Percentiles rank a stretch among this genome's conserved stretches.
Conservation (phyloP, 2,888 invertebrate genomes). For the Watsonalla cultraria region DNA sequence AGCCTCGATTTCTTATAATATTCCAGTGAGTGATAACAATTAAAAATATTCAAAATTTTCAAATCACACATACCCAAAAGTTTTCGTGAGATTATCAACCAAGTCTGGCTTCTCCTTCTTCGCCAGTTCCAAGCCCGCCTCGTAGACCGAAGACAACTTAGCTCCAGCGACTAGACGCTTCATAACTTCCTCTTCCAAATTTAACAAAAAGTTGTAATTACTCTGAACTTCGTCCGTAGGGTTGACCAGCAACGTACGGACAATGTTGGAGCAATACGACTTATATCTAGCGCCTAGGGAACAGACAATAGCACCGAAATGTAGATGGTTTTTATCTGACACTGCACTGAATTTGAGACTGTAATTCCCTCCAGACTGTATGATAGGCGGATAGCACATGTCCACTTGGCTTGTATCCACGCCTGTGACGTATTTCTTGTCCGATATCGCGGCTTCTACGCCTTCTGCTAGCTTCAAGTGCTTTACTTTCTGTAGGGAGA, state of each 20-base stretch:
- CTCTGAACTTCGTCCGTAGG: conserved; percentile 88
- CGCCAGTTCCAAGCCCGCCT: conserved; percentile 87
- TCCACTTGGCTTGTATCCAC: conserved; percentile 94
- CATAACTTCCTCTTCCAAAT: conserved; percentile 93
- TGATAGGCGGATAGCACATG: conserved; percentile 99
- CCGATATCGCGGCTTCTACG: conserved; percentile 94
- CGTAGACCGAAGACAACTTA: conserved; percentile 92
- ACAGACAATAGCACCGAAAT: conserved; percentile 97
- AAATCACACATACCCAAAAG: conserved; percentile 83
- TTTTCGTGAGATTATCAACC: conserved; percentile 94
- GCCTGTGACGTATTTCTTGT: conserved; percentile 96
- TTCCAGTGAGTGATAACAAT: background rate
- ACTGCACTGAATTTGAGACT: conserved; percentile 97
- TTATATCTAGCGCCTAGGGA: conserved; percentile 97
- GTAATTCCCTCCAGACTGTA: conserved; percentile 99
- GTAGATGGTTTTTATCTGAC: conserved; percentile 95
- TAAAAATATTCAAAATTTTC: background rate
- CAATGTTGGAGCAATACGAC: conserved; percentile 98
- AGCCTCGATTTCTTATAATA: too few relatives aligned
- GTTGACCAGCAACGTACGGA: conserved; percentile 96
- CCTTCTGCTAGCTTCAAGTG: conserved; percentile 97
- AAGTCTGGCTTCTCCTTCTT: conserved; percentile 92
- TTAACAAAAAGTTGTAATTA: conserved; percentile 94
- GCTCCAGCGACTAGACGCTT: conserved; percentile 89
- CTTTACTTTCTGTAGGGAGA: conserved; percentile 89